phyloP scores from a whole-genome alignment of 1,140 invertebrate species.

The Mercenaria mercenaria region DNA sequence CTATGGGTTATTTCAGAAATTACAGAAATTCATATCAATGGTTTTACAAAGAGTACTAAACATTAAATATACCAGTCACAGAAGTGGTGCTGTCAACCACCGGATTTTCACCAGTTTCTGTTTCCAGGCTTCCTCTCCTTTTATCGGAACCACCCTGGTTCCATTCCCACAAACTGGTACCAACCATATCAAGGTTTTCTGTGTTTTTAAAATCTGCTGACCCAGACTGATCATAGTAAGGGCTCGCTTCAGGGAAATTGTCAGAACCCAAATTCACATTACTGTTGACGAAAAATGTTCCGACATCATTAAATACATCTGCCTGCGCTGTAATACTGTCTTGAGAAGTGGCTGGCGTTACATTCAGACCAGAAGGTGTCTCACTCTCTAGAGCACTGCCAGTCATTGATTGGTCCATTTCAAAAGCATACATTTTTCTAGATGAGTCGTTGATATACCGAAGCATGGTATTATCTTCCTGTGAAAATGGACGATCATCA shows the following conservation, averaged over 20 bases:
- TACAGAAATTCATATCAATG: no score
- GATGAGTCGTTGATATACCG: constrained; percentile 88
- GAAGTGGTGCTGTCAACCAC: constrained; percentile 33
- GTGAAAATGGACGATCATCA: no score
- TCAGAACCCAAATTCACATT: background rate
- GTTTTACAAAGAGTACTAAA: no score
- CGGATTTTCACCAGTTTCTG: background rate
- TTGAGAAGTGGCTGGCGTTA: background rate
- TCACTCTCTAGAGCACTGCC: background rate
- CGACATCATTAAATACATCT: constrained; percentile 46
- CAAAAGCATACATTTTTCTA: constrained; percentile 85
- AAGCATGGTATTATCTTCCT: constrained; percentile 89
- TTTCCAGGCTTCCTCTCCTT: constrained; percentile 32
- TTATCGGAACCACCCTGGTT: background rate
- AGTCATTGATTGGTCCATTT: constrained; percentile 71
- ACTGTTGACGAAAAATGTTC: constrained; percentile 22
- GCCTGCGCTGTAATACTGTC: background rate
- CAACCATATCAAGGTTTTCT: background rate
- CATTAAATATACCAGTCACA: background rate
- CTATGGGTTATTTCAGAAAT: no score
- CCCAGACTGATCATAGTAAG: background rate
- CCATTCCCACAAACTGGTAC: constrained; percentile 55
- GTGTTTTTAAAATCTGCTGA: background rate
- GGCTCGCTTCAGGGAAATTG: background rate
- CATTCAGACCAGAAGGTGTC: background rate